phyloP scores from a whole-genome alignment of 2,113 vertebrate species.

The Epinephelus moara region DNA sequence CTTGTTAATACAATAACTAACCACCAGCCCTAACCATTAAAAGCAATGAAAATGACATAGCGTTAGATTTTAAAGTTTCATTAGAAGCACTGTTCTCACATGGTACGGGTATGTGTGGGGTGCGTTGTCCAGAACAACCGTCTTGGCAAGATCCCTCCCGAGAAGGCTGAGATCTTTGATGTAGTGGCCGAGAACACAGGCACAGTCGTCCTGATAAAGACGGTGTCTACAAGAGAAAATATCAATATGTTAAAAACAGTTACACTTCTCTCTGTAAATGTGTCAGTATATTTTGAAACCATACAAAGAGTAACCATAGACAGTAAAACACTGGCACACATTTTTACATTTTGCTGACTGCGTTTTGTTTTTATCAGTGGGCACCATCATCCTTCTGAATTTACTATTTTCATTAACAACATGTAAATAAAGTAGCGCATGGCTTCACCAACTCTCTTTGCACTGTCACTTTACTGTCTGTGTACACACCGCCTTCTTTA shows the following conservation, averaged over 20 bases:
- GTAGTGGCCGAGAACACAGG: slow-evolving; percentile 87
- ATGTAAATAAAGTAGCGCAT: no score
- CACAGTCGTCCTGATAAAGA: slow-evolving; percentile 86
- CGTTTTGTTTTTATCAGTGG: no score
- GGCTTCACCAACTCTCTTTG: no score
- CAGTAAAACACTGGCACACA: no score
- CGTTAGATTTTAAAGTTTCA: not conserved
- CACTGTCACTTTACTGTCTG: no score
- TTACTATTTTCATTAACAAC: no score
- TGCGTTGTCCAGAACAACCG: slow-evolving; percentile 85
- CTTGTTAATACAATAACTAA: not conserved
- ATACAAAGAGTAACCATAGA: no score
- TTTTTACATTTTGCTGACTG: no score
- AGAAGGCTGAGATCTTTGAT: slow-evolving; percentile 87
- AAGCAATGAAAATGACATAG: not conserved
- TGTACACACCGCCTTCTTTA: no score
- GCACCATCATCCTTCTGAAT: no score
- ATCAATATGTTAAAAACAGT: not conserved
- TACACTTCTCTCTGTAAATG: not conserved
- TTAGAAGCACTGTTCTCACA: slow-evolving; percentile 62
- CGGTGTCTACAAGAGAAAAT: slow-evolving; percentile 74
- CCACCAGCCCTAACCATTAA: not conserved
- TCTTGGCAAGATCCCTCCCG: slow-evolving; percentile 86
- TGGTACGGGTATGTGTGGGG: slow-evolving; percentile 86
- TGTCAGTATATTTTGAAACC: no score